phyloP scores from a whole-genome alignment of 2,888 invertebrate species.

The Meteorus cinctellus region DNA sequence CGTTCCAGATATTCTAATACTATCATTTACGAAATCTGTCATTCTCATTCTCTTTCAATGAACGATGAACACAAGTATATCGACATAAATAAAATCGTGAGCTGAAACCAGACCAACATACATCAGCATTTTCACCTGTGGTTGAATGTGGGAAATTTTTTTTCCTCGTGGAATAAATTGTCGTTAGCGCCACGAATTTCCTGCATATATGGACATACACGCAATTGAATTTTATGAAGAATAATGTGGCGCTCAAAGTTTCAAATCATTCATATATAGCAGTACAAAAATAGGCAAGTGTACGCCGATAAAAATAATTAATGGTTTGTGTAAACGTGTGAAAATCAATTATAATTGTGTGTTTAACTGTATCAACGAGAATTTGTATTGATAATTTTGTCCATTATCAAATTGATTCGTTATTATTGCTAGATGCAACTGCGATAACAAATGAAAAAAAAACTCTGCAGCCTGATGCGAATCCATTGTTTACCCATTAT shows the following conservation, averaged over 20 bases:
- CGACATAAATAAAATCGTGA: too few relatives aligned
- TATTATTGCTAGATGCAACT: neutral
- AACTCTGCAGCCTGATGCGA: neutral
- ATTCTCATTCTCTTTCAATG: too few relatives aligned
- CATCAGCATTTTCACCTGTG: too few relatives aligned
- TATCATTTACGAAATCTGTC: too few relatives aligned
- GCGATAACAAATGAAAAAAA: neutral
- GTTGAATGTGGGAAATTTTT: neutral
- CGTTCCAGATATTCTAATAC: too few relatives aligned
- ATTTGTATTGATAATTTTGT: neutral
- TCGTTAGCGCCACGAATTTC: neutral
- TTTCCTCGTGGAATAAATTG: neutral
- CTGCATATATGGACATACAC: neutral
- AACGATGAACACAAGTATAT: too few relatives aligned
- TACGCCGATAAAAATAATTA: neutral
- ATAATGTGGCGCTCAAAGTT: neutral
- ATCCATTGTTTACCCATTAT: neutral
- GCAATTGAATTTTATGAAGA: slow-evolving; percentile 10
- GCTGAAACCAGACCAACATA: too few relatives aligned
- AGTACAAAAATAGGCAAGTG: neutral
- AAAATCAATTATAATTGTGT: neutral
- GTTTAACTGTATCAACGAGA: neutral
- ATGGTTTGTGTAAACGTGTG: neutral
- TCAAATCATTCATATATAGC: neutral
- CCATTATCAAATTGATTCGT: neutral